Conservation (phyloP, 2,113 vertebrate species). For the Todiramphus chloris region DNA sequence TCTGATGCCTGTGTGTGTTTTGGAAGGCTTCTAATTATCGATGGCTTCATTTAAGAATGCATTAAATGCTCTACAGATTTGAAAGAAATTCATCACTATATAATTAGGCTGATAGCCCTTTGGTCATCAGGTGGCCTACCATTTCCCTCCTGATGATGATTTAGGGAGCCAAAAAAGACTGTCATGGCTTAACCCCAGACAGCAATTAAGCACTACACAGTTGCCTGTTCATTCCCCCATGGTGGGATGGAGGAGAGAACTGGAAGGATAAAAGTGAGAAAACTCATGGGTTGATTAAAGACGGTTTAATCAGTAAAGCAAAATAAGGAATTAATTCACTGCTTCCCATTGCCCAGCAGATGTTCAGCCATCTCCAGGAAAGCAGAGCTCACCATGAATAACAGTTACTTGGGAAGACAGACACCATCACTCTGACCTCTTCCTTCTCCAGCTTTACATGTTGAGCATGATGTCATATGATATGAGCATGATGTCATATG, state of each 20-base stretch:
- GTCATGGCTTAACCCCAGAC: background rate
- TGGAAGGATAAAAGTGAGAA: background rate
- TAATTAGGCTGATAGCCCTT: slow-evolving; percentile 50
- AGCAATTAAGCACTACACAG: background rate
- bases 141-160: background rate
- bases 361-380: background rate
- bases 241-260: background rate
- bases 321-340: background rate
- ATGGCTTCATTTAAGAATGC: slow-evolving; percentile 9
- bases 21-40: slow-evolving; percentile 45
- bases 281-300: background rate
- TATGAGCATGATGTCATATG: background rate
- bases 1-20: background rate
- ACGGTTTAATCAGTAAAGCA: background rate
- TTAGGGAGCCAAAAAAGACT: background rate
- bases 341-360: background rate
- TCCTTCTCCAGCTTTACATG: background rate
- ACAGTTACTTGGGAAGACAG: background rate
- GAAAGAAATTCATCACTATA: slow-evolving; percentile 37
- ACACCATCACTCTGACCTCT: too few relatives aligned
- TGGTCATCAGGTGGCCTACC: background rate
- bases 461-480: background rate
- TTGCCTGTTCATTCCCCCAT: background rate
- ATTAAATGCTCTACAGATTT: slow-evolving; percentile 47
- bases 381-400: background rate